Percentiles rank a stretch among this genome's conserved stretches.
Conservation (phyloP, 2,113 vertebrate genomes). For the Dolichotis patagonum region DNA sequence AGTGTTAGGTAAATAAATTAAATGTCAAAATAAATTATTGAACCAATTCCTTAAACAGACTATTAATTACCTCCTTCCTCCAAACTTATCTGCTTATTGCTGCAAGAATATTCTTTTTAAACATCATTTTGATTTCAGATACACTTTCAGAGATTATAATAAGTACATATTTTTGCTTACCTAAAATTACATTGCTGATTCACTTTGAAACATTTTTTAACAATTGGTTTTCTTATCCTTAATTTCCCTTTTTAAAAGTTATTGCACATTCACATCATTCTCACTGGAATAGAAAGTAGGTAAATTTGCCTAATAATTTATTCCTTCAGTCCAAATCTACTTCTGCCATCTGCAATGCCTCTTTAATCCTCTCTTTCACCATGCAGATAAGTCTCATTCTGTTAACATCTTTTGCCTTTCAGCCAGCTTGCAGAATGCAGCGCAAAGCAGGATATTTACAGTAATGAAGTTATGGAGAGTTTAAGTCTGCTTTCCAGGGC, state of each 20-base stretch:
- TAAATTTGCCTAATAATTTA: not conserved
- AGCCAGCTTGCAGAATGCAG: not conserved
- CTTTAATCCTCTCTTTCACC: not conserved
- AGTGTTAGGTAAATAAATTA: constrained; percentile 12
- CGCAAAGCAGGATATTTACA: not conserved
- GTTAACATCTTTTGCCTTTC: not conserved
- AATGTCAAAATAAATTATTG: constrained; percentile 45
- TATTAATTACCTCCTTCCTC: not conserved
- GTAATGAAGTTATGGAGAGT: not conserved
- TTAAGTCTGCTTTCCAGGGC: not conserved
- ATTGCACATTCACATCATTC: not conserved
- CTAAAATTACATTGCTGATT: not conserved
- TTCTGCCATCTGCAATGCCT: not conserved
- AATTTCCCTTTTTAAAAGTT: constrained; percentile 16
- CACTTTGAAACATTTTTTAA: constrained; percentile 10
- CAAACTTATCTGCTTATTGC: not conserved
- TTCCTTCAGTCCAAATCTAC: not conserved
- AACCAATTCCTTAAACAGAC: not conserved
- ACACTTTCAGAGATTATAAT: constrained; percentile 36
- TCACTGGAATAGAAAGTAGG: not conserved
- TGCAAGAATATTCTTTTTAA: not conserved
- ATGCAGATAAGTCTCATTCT: not conserved
- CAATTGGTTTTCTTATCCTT: not conserved
- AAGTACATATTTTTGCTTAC: not conserved
- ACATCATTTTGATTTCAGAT: not conserved